Conservation (phyloP, 2,797 vertebrate species). For the Mus caroli region DNA sequence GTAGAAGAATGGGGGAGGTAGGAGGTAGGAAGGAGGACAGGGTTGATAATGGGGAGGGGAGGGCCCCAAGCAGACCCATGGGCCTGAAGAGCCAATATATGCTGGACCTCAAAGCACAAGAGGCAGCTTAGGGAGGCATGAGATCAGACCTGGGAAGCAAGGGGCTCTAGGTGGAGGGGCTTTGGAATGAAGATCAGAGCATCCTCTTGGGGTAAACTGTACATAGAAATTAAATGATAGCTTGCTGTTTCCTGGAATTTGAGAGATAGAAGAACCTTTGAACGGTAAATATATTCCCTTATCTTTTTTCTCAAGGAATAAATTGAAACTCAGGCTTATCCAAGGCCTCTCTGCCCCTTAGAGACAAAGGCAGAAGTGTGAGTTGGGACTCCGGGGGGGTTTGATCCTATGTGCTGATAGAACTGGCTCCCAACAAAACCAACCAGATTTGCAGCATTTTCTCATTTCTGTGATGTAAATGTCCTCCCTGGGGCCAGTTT, state of each 20-base stretch:
- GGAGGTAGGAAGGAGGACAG: neutral
- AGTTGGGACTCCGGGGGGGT: neutral
- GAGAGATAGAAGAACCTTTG: neutral
- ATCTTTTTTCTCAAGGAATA: neutral
- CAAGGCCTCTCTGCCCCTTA: conserved; percentile 12
- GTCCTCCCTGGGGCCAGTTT: neutral
- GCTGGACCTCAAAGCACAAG: neutral
- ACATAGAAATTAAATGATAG: neutral
- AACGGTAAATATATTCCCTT: neutral
- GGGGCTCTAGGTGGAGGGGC: neutral
- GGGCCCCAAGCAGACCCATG: neutral
- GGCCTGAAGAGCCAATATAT: neutral
- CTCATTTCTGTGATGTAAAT: neutral
- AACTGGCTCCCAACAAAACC: neutral
- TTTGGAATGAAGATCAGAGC: neutral
- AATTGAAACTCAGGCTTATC: conserved; percentile 32
- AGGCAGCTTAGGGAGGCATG: neutral
- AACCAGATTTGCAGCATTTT: conserved; percentile 10
- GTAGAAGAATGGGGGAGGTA: neutral
- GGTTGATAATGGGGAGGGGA: neutral
- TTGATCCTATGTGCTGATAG: neutral
- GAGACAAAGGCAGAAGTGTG: neutral
- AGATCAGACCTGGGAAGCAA: neutral
- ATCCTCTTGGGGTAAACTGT: neutral
- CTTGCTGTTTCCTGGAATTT: neutral